These are phyloP conservation scores for Galleria mellonella DNA, from an alignment of 1,140 invertebrate genomes.

Conservation along the genomic window DNA sequence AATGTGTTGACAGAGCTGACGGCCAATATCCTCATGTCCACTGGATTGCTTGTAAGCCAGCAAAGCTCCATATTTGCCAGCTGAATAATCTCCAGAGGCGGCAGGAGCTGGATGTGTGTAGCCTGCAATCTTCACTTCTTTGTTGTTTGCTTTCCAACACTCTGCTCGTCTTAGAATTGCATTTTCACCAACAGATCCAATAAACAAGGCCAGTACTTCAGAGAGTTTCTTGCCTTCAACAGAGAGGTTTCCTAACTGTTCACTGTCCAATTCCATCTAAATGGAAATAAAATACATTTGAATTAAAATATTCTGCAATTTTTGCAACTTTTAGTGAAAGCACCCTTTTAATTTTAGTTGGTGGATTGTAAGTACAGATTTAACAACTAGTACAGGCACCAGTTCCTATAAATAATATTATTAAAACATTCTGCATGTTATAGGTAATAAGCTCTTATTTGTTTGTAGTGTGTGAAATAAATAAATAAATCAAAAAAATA, in stretches of 20 bases:
- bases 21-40: constrained; percentile 75
- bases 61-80: constrained; percentile 90
- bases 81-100: constrained; percentile 61
- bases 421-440: too few relatives aligned
- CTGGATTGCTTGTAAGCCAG: constrained; percentile 78
- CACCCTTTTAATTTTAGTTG: too few relatives aligned
- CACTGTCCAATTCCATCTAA: constrained; percentile 79
- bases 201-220: constrained; percentile 87
- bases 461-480: too few relatives aligned
- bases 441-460: too few relatives aligned
- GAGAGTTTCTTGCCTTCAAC: constrained; percentile 80
- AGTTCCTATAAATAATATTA: too few relatives aligned
- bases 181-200: constrained; percentile 93
- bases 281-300: constrained; percentile 14
- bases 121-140: constrained; percentile 77
- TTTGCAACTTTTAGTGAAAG: too few relatives aligned
- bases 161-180: constrained; percentile 85
- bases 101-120: constrained; percentile 83
- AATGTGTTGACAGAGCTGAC: constrained; percentile 91
- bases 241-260: constrained; percentile 78
- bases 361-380: too few relatives aligned
- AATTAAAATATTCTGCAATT: too few relatives aligned
- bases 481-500: too few relatives aligned
- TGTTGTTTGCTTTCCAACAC: constrained; percentile 78
- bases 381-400: too few relatives aligned